A percentile compares a stretch with the other conserved stretches of the same genome.
phyloP scores from a whole-genome alignment of 2,797 vertebrate species.

The Muscicapa comitata region DNA sequence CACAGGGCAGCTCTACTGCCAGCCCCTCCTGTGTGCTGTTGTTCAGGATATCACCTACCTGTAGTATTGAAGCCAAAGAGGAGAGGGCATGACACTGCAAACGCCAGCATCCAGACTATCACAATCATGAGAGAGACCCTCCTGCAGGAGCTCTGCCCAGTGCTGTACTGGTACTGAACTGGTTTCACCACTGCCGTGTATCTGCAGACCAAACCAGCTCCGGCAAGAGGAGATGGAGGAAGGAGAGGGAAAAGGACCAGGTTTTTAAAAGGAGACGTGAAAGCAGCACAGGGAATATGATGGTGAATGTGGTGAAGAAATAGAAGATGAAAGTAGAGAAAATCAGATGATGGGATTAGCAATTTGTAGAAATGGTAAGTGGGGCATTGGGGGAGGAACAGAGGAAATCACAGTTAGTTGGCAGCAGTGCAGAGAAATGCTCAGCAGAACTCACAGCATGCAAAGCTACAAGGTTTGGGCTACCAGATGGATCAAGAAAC shows the following conservation, averaged over 20 bases:
- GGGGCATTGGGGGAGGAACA: background rate
- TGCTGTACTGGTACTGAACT: constrained; percentile 90
- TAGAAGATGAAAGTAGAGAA: background rate
- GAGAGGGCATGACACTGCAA: constrained; percentile 90
- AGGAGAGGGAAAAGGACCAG: background rate
- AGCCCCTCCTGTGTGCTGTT: accelerated
- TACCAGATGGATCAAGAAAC: background rate
- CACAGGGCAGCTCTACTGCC: background rate
- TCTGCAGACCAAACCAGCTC: constrained; percentile 68
- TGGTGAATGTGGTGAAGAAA: background rate
- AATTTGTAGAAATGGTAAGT: background rate
- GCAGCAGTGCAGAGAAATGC: background rate
- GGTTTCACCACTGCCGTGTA: constrained; percentile 95
- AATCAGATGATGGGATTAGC: background rate
- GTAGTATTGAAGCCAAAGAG: constrained; percentile 95
- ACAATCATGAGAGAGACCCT: constrained; percentile 90
- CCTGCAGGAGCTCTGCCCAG: constrained; percentile 87
- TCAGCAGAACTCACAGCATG: background rate
- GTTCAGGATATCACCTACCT: constrained; percentile 74
- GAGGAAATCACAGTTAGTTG: constrained; percentile 25
- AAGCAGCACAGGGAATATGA: background rate
- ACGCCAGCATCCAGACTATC: constrained; percentile 88
- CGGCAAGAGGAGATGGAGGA: background rate
- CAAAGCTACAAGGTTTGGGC: background rate
- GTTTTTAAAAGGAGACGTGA: background rate